Base-by-base conservation (phyloP, 2,113 vertebrate species). In the Orycteropus afer region DNA sequence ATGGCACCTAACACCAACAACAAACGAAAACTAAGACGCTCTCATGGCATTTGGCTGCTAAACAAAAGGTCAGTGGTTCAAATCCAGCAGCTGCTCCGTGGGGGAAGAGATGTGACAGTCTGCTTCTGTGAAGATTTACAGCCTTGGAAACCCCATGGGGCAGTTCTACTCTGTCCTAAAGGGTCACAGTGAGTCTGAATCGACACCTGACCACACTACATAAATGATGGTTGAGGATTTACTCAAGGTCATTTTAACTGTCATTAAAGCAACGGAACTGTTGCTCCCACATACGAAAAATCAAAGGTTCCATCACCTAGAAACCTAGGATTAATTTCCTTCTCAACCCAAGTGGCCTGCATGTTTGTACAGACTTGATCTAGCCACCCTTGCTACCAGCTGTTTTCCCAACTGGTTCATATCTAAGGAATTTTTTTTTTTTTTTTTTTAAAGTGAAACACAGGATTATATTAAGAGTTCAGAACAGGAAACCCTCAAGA, bases 401-500 rank as follows among this genome's bases (percentile, higher is more conserved):
- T 42, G 55, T 51, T 76, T 55, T 13, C 37, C n/a, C 3, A 88
- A 13, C 69, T 27, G 15, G 29, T 76, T 87, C 67, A 89, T 20
- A 42, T 27, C 17, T 27, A 69, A 45, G 4, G 32, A 74, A 34
- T 84, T 77, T n/a, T n/a, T n/a, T n/a, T n/a, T n/a, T n/a, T n/a
- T n/a, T n/a, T n/a, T n/a, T n/a, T n/a, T n/a, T n/a, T n/a, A n/a
- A n/a, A n/a, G n/a, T n/a, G n/a, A n/a, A n/a, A n/a, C n/a, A n/a
- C n/a, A n/a, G n/a, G n/a, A n/a, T n/a, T 85, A 32, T 80, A 86
- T 71, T n/a, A 86, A 93, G 65, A 78, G 47, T 90, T 89, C 73
- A 86, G 85, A 90, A 86, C 18, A 89, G 71, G 45, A 91, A 91
- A 82, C 11, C 13, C 51, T 94, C 84, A 92, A 93, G 79, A 77